phyloP scores from a whole-genome alignment of 2,888 invertebrate genomes.

The Noctuana brunneofusca region DNA sequence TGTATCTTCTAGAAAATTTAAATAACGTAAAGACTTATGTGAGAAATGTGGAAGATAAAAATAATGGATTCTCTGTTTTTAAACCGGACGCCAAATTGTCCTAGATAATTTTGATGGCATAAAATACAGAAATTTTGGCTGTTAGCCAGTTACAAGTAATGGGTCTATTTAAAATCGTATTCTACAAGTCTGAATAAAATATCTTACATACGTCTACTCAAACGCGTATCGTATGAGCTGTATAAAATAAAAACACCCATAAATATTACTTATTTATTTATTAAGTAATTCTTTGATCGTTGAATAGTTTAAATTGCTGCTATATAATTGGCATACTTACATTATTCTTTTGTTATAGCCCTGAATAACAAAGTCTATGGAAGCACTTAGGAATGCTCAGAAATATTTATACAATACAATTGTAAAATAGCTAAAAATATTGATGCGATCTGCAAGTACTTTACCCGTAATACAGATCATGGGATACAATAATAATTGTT shows the following conservation, averaged over 20 bases:
- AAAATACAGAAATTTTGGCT: constrained; percentile 70
- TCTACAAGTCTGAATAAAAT: constrained; percentile 45
- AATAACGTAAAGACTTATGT: constrained; percentile 44
- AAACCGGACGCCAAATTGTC: constrained; percentile 76
- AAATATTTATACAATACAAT: constrained; percentile 10
- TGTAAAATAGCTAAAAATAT: constrained; percentile 1
- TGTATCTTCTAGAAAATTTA: constrained; percentile 13
- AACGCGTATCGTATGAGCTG: constrained; percentile 26
- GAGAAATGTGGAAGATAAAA: constrained; percentile 67
- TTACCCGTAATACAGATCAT: constrained; percentile 16
- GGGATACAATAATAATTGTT: constrained; percentile 6
- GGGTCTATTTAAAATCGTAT: constrained; percentile 60
- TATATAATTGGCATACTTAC: constrained; percentile 38
- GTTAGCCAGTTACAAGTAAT: constrained; percentile 63
- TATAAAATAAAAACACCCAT: constrained; percentile 46
- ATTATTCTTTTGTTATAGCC: constrained; percentile 10
- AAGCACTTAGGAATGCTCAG: constrained; percentile 26
- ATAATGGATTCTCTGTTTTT: constrained; percentile 70
- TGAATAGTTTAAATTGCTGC: constrained; percentile 45
- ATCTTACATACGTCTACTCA: constrained; percentile 29
- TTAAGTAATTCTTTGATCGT: constrained; percentile 70
- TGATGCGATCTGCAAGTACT: not conserved
- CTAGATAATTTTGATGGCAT: constrained; percentile 77
- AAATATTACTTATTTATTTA: constrained; percentile 62
- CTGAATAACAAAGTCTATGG: constrained; percentile 10